A percentile compares a stretch with the other conserved stretches of the same genome.
phyloP scores from a whole-genome alignment of 2,113 vertebrate genomes.

The Calidris pugnax region DNA sequence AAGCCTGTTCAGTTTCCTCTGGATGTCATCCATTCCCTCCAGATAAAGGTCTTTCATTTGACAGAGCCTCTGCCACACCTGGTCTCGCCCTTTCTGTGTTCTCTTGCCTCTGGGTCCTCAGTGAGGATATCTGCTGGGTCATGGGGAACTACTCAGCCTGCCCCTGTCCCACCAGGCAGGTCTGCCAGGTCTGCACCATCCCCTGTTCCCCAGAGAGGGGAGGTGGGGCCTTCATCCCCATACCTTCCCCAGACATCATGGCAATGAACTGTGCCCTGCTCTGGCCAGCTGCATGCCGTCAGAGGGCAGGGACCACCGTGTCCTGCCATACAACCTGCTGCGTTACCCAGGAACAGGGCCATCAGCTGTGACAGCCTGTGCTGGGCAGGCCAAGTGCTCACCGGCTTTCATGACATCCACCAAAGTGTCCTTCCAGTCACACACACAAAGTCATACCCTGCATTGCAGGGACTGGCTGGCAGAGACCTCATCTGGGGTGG shows the following conservation, averaged over 20 bases:
- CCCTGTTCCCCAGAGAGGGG: not conserved
- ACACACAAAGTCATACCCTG: too few relatives aligned
- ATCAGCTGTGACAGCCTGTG: rapidly evolving
- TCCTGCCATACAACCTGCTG: too few relatives aligned
- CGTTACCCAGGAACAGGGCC: not conserved
- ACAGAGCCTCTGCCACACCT: not conserved
- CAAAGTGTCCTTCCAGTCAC: not conserved
- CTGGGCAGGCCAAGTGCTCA: not conserved
- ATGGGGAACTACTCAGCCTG: not conserved
- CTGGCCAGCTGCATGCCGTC: rapidly evolving
- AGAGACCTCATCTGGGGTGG: not conserved
- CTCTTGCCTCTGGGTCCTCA: not conserved
- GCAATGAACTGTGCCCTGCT: too few relatives aligned
- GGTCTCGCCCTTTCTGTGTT: not conserved
- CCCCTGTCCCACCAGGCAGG: not conserved
- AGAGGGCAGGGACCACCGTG: not conserved
- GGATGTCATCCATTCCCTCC: not conserved
- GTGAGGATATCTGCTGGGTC: too few relatives aligned
- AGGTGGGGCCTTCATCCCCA: not conserved
- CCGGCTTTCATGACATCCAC: not conserved
- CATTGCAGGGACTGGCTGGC: not conserved
- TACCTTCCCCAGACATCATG: not conserved
- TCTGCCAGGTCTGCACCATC: not conserved
- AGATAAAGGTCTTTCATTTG: not conserved
- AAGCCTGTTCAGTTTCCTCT: too few relatives aligned